A percentile compares a stretch with the other conserved stretches of the same genome.
These are phyloP conservation scores for Melanerpes formicivorus DNA, from an alignment of 2,113 vertebrate genomes.

Conservation along the genomic window DNA sequence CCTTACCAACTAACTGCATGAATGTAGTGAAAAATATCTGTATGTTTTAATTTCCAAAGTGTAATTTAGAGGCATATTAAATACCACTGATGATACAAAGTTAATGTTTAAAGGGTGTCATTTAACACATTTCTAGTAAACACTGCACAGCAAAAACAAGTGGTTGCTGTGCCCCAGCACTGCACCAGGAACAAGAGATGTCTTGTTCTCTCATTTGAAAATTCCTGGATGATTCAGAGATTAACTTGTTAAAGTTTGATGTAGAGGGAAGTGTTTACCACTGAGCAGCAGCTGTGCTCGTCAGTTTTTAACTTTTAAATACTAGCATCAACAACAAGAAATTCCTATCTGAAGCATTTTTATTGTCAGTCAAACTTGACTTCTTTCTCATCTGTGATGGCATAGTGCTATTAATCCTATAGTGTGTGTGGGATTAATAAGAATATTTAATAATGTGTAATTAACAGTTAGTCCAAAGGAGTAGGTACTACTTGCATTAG, in stretches of 20 bases:
- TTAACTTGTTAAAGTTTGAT: background rate
- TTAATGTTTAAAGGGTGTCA: background rate
- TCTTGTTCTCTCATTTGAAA: background rate
- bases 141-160: background rate
- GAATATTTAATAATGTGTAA: background rate
- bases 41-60: background rate
- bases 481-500: background rate
- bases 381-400: background rate
- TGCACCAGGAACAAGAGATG: background rate
- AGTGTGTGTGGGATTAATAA: background rate
- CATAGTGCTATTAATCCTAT: background rate
- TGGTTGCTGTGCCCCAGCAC: background rate
- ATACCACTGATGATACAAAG: background rate
- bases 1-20: conserved; percentile 41
- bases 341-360: background rate
- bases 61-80: background rate
- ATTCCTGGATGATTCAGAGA: background rate
- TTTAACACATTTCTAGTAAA: background rate
- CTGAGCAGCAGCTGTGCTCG: background rate
- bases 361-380: background rate
- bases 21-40: background rate
- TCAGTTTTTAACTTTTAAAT: background rate
- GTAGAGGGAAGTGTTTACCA: background rate
- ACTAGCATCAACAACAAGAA: background rate
- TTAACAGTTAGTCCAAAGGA: background rate